Evolutionary conservation across 2,888 invertebrate species (phyloP), one percentile per base, ranked within the genome.

Genomic region (Himalopsyche anomala): DNA sequence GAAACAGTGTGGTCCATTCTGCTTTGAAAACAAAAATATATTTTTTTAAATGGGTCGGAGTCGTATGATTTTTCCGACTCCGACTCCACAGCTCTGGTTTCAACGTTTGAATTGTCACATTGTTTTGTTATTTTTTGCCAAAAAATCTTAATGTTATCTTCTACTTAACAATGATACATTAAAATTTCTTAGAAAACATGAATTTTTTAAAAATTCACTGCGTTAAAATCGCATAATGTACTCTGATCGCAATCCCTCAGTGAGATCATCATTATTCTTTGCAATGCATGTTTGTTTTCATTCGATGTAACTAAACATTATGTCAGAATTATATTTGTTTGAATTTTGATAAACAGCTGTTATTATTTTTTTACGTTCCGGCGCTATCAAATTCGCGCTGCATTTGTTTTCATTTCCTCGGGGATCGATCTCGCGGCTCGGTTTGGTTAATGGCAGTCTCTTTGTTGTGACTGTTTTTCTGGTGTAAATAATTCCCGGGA

Each of bases 261-360:
- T 62, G 62, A 62, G n/a, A 11, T 62, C 62, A 62, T 62, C 62
- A 19, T 62, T 62, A 62, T 62, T 62, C 62, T 6, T 0, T 62
- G 62, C 62, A 15, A 51, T 51, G 15, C 62, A 19, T 19, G 62
- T 62, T 62, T 62, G 28, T 62, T 62, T 62, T 62, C 19, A 28
- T 19, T 62, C 62, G n/a, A 19, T 62, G 62, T 9, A 19, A 28
- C 62, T 19, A 19, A 62, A 19, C 62, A 62, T 56, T 56, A 56
- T 62, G 62, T 62, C 62, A 28, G 62, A 62, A 62, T 62, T 19
- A 62, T 62, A 62, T 62, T 28, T 28, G 62, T 62, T 62, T 62
- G 62, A 19, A 19, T 62, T 62, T 62, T 62, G n/a, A 19, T 62
- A 19, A 62, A 62, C 28, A 62, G 62, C 62, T 62, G 62, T 28